A percentile compares a stretch with the other conserved stretches of the same genome.
phyloP scores from a whole-genome alignment of 2,888 invertebrate species.

The Tryphoninae sp. region DNA sequence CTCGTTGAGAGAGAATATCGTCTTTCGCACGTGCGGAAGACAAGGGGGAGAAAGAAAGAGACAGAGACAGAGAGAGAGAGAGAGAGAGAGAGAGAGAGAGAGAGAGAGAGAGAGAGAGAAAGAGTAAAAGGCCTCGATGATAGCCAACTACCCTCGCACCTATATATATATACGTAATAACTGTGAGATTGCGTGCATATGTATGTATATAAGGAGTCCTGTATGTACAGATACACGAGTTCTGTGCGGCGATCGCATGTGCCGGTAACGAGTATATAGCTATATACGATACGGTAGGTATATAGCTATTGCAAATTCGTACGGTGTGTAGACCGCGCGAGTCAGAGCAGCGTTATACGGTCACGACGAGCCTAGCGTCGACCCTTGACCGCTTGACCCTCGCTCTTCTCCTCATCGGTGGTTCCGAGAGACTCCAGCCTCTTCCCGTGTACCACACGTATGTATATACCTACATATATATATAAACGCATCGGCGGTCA shows the following conservation, averaged over 20 bases:
- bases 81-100: too few relatives aligned
- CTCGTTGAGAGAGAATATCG: constrained; percentile 44
- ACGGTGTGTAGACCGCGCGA: constrained; percentile 42
- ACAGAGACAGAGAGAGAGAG: too few relatives aligned
- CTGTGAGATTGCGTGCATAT: constrained; percentile 57
- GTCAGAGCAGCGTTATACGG: constrained; percentile 53
- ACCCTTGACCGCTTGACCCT: constrained; percentile 63
- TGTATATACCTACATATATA: constrained; percentile 19
- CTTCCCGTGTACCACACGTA: constrained; percentile 48
- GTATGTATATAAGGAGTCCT: neutral
- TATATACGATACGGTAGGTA: constrained; percentile 43
- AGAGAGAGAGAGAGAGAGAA: too few relatives aligned
- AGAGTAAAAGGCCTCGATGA: constrained; percentile 10
- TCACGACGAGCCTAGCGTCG: constrained; percentile 62
- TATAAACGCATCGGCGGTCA: constrained; percentile 58
- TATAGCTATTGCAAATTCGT: constrained; percentile 52
- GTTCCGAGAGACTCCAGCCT: constrained; percentile 54
- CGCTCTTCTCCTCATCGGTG: constrained; percentile 55
- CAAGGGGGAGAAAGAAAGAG: constrained; percentile 5
- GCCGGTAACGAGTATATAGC: constrained; percentile 54
- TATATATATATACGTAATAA: constrained; percentile 53
- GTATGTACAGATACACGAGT: neutral
- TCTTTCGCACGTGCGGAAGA: constrained; percentile 52
- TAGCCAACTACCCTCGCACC: constrained; percentile 47
- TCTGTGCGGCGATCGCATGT: constrained; percentile 22